Base-by-base conservation (phyloP, 1,140 invertebrate species). In the Doryteuthis pealeii region DNA sequence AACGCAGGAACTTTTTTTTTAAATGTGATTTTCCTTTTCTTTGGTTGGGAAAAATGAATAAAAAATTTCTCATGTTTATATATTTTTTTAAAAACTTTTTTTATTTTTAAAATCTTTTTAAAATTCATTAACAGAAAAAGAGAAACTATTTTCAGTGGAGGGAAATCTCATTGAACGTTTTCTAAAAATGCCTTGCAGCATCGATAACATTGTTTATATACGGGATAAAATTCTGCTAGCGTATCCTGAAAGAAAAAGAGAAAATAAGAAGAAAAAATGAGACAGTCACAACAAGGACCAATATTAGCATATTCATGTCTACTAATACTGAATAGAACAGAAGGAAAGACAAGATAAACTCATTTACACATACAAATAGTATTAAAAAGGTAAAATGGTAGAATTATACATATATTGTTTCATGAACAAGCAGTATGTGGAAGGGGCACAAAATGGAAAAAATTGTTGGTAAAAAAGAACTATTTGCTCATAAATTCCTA, bases 131-230 rank as follows among this genome's bases (percentile, higher is more conserved):
- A 40, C 35, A 40, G 10, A 40, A 40, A 40, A 40, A 40, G 10
- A 40, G 35, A 40, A 40, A 40, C 3, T 40, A 40, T 40, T 10
- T 40, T 40, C 4, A 40, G 10, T 40, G 35, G 4, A 5, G 10
- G 3, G 10, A 40, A 40, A 40, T 10, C 35, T 40, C 10, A 40
- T 40, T 40, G 35, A 40, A 40, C 3, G 3, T 3, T 5, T 62
- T 77, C 71, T 32, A 77, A 65, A 71, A 77, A 77, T 10, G 58
- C 70, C 14, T 67, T 75, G 58, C 76, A 77, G 54, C 73, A 75
- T 43, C 76, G 30, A 45, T 72, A 43, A 72, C 76, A 77, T 49
- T 77, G 76, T 15, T 75, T 73, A 72, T 77, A 77, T n/a, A 77
- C 76, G 35, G 74, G 62, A n/a, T 77, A 71, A 43, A 77, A 77